A percentile compares a stretch with the other conserved stretches of the same genome.
Evolutionary conservation across 2,888 invertebrate genomes (phyloP).

Genomic region (Ceraclea dissimilis): DNA sequence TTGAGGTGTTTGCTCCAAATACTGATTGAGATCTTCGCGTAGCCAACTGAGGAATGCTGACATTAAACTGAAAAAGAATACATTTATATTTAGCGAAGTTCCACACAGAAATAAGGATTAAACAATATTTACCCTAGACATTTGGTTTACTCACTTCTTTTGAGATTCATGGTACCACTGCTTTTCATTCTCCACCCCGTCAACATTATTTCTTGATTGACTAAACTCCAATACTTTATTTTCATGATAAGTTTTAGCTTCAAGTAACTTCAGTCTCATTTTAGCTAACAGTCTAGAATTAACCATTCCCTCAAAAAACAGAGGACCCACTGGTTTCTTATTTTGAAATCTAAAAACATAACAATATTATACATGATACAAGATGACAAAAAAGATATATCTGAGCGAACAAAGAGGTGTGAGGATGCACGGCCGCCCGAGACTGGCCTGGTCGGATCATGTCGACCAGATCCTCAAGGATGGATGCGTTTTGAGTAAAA

Average conservation of each 20-base stretch:
- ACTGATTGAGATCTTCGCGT: conserved; percentile 14
- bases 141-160: conserved; percentile 10
- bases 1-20: conserved; percentile 6
- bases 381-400: too few relatives aligned
- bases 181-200: conserved; percentile 8
- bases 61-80: conserved; percentile 9
- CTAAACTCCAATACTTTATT: conserved; percentile 11
- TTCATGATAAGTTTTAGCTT: conserved; percentile 34
- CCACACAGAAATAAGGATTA: too few relatives aligned
- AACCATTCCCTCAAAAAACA: conserved; percentile 42
- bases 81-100: background rate
- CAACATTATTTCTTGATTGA: conserved; percentile 1
- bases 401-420: too few relatives aligned
- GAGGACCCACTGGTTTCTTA: conserved; percentile 35
- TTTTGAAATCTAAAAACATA: conserved; percentile 4
- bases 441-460: too few relatives aligned
- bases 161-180: conserved; percentile 20
- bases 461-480: too few relatives aligned
- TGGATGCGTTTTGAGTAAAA: too few relatives aligned
- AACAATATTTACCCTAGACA: too few relatives aligned
- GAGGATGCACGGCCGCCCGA: too few relatives aligned
- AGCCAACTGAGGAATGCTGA: conserved; percentile 19
- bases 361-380: too few relatives aligned
- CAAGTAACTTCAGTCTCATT: conserved; percentile 36
- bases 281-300: conserved; percentile 37